Evolutionary conservation across 2,888 invertebrate species (phyloP), one percentile per base, ranked within the genome.

Genomic region (Melinaea menophilus): DNA sequence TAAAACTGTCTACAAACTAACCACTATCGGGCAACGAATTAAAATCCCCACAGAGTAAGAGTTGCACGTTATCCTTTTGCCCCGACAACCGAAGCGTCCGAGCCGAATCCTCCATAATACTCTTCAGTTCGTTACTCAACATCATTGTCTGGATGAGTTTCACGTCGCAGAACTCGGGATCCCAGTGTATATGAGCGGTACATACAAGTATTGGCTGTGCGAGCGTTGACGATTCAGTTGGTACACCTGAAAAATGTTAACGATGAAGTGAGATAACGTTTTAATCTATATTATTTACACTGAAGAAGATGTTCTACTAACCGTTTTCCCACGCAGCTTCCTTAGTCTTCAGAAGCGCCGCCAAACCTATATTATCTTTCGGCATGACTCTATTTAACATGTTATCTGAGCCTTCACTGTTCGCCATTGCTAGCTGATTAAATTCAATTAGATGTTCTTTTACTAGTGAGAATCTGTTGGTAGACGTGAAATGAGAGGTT

Each of bases 171-270:
- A 95, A 99, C 91, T 99, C 99, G 0, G 99, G 99, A 92, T 99
- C 99, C 99, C 99, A 99, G 87, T 99, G 99, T 76, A 99, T 98
- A 90, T 99, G 99, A 46, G 99, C 99, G 41, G 99, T 99, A 86
- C 99, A 98, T 59, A 99, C 98, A 66, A 99, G 91, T 67, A 99
- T 92, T 31, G 97, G 97, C 81, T 97, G 97, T 73, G 94, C 94
- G 72, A 94, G 92, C 89, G 94, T 94, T 68, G 93, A 93, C 72
- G 94, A 93, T 80, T 97, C 96, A 9, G 94, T 91, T 59, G 96
- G 95, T 77, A 95, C 81, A 66, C 95, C 95, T 92, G 84, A 2
- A 65, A 68, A 22, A 9, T 57, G 31, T 13, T 41, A 58, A 34
- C 54, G 51, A 35, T 22, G 11, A 4, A 12, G 12, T 31, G 48